phyloP scores from a whole-genome alignment of 2,888 invertebrate species.

The Eupeodes luniger region DNA sequence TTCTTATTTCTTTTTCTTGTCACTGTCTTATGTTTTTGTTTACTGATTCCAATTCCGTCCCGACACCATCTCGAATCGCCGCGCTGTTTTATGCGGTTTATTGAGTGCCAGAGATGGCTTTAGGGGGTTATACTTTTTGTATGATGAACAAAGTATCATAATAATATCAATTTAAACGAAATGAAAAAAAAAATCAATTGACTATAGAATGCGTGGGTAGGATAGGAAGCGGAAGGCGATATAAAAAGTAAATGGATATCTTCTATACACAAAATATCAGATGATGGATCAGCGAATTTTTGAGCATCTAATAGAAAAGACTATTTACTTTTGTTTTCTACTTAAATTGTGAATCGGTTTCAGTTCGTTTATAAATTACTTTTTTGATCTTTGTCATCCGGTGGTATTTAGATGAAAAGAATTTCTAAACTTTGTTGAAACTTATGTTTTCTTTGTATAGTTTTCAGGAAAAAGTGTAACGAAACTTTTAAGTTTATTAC shows the following conservation, averaged over 20 bases:
- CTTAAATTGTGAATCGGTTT: neutral
- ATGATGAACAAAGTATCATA: neutral
- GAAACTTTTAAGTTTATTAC: slow-evolving; percentile 14
- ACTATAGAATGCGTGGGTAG: slow-evolving; percentile 4
- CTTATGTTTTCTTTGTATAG: neutral
- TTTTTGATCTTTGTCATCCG: neutral
- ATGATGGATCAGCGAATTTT: slow-evolving; percentile 12
- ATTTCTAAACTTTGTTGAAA: neutral
- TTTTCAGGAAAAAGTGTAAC: neutral
- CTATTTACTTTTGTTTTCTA: neutral
- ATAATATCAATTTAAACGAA: neutral
- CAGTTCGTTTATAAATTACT: slow-evolving; percentile 2
- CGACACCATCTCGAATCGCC: neutral
- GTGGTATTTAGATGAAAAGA: neutral
- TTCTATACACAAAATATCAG: neutral
- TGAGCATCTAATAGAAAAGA: neutral
- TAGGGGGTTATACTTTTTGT: neutral
- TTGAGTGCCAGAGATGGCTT: neutral
- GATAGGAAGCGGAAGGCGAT: slow-evolving; percentile 20
- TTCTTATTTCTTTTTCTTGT: neutral
- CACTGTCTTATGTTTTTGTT: slow-evolving; percentile 14
- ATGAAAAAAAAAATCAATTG: neutral
- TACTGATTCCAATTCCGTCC: neutral
- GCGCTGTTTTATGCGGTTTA: neutral
- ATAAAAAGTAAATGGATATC: slow-evolving; percentile 9